Base-by-base conservation (phyloP, 1,140 invertebrate genomes). In the Heliconius hewitsoni region DNA sequence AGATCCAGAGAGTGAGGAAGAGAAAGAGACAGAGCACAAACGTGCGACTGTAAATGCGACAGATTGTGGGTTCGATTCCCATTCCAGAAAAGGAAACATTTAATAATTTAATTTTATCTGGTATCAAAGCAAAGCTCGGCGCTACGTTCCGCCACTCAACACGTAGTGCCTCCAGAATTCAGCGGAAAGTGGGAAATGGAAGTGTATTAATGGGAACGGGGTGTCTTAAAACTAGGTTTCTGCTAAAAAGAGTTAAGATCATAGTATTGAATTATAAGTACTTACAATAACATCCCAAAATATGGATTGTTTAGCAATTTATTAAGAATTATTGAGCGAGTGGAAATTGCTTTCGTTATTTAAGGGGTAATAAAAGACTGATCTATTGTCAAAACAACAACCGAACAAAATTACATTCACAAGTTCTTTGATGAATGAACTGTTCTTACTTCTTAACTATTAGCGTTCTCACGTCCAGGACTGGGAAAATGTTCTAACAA, bases 401-500 rank as follows among this genome's bases (percentile, higher is more conserved):
- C 37, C 18, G 34, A 75, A 42, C 16, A 71, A 71, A 46, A 71
- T 30, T 76, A 76, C 60, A 46, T 66, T 30, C 57, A 50, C 27
- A 55, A 71, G 60, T 42, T 39, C 60, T 70, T 76, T 78, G 55
- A 73, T 78, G 76, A 78, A 78, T 78, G 76, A 73, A 50, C 42
- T 39, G 72, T 78, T 73, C 30, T 27, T 66, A 78, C 55, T 78
- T 73, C 50, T 27, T 30, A 73, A 78, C 71, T 16, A 73, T 78
- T 73, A 23, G 72, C 52, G 50, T 73, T 78, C 76, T 52, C 76
- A 78, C 76, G 76, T 39, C 39, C 50, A 73, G 50, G 71, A 78
- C 71, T 78, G 71, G 71, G 76, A 78, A 78, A 78, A 78, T 52
- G n/a, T 71, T 39, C 11, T 73, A 60, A 77, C 76, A 78, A 72